phyloP scores from a whole-genome alignment of 2,888 invertebrate genomes.

The Cremastinae sp. region DNA sequence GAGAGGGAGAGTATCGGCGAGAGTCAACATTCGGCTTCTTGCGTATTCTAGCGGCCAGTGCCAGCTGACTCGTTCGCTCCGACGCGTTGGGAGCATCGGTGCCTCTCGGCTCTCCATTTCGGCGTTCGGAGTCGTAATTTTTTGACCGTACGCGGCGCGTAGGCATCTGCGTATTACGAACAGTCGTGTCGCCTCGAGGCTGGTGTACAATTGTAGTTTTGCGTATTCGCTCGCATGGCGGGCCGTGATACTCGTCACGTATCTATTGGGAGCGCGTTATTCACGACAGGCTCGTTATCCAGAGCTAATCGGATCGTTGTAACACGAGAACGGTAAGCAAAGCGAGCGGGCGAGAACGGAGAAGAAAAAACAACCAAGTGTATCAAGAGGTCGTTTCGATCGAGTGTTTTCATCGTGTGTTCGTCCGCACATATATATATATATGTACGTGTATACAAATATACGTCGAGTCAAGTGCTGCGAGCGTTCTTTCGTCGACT shows the following conservation, averaged over 20 bases:
- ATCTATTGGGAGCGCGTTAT: conserved; percentile 40
- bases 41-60: conserved; percentile 59
- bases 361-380: conserved; percentile 17
- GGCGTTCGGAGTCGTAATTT: conserved; percentile 2
- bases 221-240: conserved; percentile 58
- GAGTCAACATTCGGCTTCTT: conserved; percentile 58
- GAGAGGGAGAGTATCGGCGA: conserved; percentile 14
- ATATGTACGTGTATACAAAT: not conserved
- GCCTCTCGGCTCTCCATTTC: conserved; percentile 30
- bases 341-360: conserved; percentile 4
- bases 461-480: conserved; percentile 33
- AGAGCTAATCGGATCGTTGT: conserved; percentile 47
- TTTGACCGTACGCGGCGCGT: conserved; percentile 5
- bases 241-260: conserved; percentile 56
- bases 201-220: not conserved
- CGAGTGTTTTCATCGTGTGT: conserved; percentile 39
- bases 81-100: conserved; percentile 58
- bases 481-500: conserved; percentile 24
- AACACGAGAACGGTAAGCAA: conserved; percentile 59
- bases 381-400: conserved; percentile 31
- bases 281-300: conserved; percentile 38
- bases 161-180: conserved; percentile 22
- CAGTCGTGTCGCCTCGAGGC: not conserved
- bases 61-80: conserved; percentile 73
- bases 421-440: not conserved